These are phyloP conservation scores for Phyllotreta striolata DNA, from an alignment of 2,888 invertebrate genomes.

Conservation along the genomic window DNA sequence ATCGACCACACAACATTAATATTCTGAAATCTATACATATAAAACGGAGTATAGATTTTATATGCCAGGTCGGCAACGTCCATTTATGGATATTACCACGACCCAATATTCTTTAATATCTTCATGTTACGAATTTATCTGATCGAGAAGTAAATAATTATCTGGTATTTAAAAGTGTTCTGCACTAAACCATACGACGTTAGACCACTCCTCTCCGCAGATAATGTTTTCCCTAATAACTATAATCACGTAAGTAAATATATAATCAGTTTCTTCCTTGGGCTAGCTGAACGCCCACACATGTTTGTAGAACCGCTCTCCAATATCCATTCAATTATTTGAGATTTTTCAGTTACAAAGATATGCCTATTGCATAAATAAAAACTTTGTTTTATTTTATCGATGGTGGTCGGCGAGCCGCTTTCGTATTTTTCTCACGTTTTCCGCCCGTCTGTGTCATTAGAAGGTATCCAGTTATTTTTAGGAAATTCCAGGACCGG, in stretches of 20 bases:
- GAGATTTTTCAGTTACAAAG: slow-evolving; percentile 23
- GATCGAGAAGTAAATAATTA: slow-evolving; percentile 50
- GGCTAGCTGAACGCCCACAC: slow-evolving; percentile 59
- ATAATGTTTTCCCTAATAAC: slow-evolving; percentile 64
- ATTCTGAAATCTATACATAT: slow-evolving; percentile 17
- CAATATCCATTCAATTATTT: slow-evolving; percentile 36
- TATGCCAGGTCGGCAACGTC: slow-evolving; percentile 12
- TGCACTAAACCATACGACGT: slow-evolving; percentile 55
- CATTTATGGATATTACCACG: slow-evolving; percentile 26
- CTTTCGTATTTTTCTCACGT: slow-evolving; percentile 16
- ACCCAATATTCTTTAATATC: slow-evolving; percentile 32
- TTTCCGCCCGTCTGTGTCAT: slow-evolving; percentile 11
- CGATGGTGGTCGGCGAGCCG: slow-evolving; percentile 6
- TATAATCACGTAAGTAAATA: slow-evolving; percentile 63
- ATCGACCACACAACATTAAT: slow-evolving; percentile 27
- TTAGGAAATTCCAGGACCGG: slow-evolving; percentile 8
- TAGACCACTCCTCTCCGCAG: slow-evolving; percentile 59
- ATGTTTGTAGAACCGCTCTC: slow-evolving; percentile 36
- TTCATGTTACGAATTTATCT: slow-evolving; percentile 43
- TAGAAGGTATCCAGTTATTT: slow-evolving; percentile 2
- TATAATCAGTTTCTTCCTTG: slow-evolving; percentile 62
- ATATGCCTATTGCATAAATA: slow-evolving; percentile 27
- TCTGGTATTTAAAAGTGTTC: slow-evolving; percentile 55
- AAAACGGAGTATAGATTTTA: slow-evolving; percentile 9
- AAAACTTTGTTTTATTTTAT: slow-evolving; percentile 20